Evolutionary conservation across 2,797 vertebrate genomes (phyloP).

Genomic region (Crossoptilon crossoptilon): DNA sequence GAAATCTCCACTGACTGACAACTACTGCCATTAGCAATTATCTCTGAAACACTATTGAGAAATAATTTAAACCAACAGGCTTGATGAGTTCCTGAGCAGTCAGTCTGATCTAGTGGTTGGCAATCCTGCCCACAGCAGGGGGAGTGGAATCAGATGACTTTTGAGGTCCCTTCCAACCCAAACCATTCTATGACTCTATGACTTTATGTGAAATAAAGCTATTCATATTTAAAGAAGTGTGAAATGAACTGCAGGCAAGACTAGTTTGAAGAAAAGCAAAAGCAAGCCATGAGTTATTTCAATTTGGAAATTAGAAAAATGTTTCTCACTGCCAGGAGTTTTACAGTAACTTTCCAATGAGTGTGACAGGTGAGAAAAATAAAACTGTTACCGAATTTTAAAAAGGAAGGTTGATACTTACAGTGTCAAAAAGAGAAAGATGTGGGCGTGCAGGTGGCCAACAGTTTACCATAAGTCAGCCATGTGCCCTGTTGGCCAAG

Average conservation of each 20-base stretch:
- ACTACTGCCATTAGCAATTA: neutral
- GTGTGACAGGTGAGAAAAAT: neutral
- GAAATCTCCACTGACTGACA: neutral
- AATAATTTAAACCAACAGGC: neutral
- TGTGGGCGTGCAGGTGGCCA: neutral
- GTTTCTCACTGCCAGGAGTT: neutral
- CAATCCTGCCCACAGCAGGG: no score
- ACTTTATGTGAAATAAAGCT: neutral
- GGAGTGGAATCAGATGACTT: no score
- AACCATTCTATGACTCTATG: no score
- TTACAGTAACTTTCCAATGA: neutral
- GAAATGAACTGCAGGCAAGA: neutral
- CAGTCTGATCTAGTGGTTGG: no score
- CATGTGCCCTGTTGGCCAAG: no score
- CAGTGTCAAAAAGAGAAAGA: neutral
- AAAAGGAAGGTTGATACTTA: neutral
- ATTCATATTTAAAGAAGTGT: neutral
- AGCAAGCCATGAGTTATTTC: neutral
- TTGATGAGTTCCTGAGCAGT: neutral
- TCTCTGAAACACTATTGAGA: neutral
- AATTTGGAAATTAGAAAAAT: neutral
- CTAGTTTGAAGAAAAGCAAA: neutral
- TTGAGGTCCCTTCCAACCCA: no score
- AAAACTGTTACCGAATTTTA: neutral
- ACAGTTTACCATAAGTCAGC: no score